phyloP scores from a whole-genome alignment of 2,888 invertebrate species.

The Halictus ligatus region DNA sequence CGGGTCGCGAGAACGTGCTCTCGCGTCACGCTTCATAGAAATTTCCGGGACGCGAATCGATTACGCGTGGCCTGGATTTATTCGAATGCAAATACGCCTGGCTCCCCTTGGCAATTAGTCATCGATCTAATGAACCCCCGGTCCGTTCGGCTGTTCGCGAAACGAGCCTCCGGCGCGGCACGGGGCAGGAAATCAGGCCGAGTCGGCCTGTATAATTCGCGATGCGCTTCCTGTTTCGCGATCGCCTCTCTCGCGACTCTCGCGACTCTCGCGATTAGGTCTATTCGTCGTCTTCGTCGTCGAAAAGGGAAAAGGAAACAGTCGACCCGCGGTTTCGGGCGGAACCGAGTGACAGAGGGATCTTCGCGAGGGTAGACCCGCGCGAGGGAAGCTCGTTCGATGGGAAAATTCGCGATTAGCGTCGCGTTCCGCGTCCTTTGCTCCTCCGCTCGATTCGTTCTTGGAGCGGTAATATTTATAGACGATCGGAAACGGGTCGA shows the following conservation, averaged over 20 bases:
- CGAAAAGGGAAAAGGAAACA: neutral
- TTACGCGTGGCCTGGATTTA: conserved; percentile 42
- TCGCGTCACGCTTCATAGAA: conserved; percentile 24
- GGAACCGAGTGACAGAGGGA: neutral
- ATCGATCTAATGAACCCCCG: conserved; percentile 14
- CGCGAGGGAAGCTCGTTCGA: neutral
- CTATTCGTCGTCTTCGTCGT: neutral
- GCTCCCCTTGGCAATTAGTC: conserved; percentile 26
- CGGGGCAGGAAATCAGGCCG: neutral
- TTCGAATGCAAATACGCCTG: conserved; percentile 33
- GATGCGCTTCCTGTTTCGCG: neutral
- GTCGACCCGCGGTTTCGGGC: neutral
- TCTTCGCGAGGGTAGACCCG: neutral
- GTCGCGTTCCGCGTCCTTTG: conserved; percentile 19
- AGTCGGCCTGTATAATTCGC: neutral
- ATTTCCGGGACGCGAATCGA: conserved; percentile 15
- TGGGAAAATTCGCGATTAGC: conserved; percentile 24
- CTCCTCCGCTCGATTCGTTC: conserved; percentile 27
- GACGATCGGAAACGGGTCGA: conserved; percentile 35
- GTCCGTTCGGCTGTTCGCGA: neutral
- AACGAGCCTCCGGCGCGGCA: neutral
- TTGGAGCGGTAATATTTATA: conserved; percentile 33
- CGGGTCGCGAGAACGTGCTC: neutral
- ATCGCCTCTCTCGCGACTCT: neutral
- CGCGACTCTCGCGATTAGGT: too few species aligned